phyloP scores from a whole-genome alignment of 2,113 vertebrate genomes.

The cattle (Bos taurus) region ARS-UCD2.0 NC_037357.1:85365001-85365500 shows the following conservation, averaged over 20 bases:
- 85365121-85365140: background rate
- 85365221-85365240: conserved; percentile 14
- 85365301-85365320: conserved; percentile 12
- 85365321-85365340: background rate
- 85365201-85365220: background rate
- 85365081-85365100: background rate
- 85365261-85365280: background rate
- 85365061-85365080: background rate
- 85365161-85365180: conserved; percentile 28
- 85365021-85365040: background rate
- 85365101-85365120: background rate
- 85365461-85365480: background rate
- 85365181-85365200: background rate
- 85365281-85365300: background rate
- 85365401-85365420: background rate
- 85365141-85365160: background rate
- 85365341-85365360: background rate
- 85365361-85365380: conserved; percentile 40
- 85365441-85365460: background rate
- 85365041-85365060: background rate
- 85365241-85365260: background rate
- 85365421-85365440: background rate
- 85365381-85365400: background rate
- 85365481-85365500: background rate
- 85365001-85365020: background rate